phyloP scores from a whole-genome alignment of 2,797 vertebrate species.

The Protosalanx chinensis region DNA sequence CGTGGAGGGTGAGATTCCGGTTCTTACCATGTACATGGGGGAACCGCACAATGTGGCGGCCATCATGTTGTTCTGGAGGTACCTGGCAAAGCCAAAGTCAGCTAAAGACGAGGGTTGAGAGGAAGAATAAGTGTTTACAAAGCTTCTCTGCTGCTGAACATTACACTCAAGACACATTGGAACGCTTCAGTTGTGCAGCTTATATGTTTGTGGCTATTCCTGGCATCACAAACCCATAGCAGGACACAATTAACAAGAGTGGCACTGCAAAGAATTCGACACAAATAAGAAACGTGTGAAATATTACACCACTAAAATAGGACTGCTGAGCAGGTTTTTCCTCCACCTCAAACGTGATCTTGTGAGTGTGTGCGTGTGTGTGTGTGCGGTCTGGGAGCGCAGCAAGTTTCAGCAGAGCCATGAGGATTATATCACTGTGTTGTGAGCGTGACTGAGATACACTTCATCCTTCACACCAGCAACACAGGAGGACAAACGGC shows the following conservation, averaged over 20 bases:
- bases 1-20: no score
- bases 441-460: constrained; percentile 5
- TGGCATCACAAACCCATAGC: not conserved
- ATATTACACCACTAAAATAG: not conserved
- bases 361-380: constrained; percentile 13
- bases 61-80: constrained; percentile 99
- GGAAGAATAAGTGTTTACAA: no score
- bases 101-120: constrained; percentile 64
- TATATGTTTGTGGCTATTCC: not conserved
- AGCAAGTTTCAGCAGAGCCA: constrained; percentile 26
- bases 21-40: constrained; percentile 96
- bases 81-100: constrained; percentile 94
- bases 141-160: no score
- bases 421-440: constrained; percentile 38
- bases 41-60: constrained; percentile 97
- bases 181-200: not conserved
- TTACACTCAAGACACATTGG: no score
- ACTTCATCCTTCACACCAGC: not conserved
- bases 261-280: not conserved
- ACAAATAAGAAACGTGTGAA: not conserved
- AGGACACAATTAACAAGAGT: not conserved
- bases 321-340: not conserved
- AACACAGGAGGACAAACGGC: not conserved
- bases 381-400: not conserved
- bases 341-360: not conserved